Evolutionary conservation across 1,140 invertebrate species (phyloP), one percentile per base, ranked within the genome.

Genomic region (Drosophila nikananu): DNA sequence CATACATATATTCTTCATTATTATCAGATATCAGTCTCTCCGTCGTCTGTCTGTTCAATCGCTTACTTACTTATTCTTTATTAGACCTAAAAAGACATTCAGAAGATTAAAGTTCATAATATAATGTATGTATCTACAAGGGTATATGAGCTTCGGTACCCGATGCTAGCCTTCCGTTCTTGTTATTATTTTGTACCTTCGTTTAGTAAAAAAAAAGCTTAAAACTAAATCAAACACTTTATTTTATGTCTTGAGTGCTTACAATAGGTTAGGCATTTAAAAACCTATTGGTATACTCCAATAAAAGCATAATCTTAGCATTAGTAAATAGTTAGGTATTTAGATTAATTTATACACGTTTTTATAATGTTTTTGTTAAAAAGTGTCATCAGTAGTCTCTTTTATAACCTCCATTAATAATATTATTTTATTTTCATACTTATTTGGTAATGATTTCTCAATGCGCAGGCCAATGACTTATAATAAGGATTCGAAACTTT

Each of bases 381-480:
- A 23, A 21, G 9, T 37, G 8, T 23, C 23, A 55, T 23, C 13
- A 37, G 19, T 55, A 55, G 52, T 23, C 21, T 55, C 32, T 23
- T 37, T 17, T 2, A 55, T 55, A 23, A 55, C 52, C 32, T 17
- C 8, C 8, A 55, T 23, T 55, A 55, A 37, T 27, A 27, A 9
- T n/a, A 51, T n/a, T 27, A 51, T 27, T 51, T 27, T 27, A 51
- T n/a, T 51, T 37, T 17, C 17, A 35, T 55, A 37, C 23, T 35
- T 17, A 21, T 23, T 55, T 23, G 6, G 15, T 15, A 35, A 51
- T 46, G 44, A 35, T 62, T 62, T 62, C 30, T 62, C 59, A 62
- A 35, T 48, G 19, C 2, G 8, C n/a, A 8, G 30, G 12, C 1
- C 8, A 15, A 25, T 49, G 3, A 23, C 13, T 6, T 46, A 46